Evolutionary conservation across 2,113 vertebrate species (phyloP), one percentile per base, ranked within the genome.

Genomic region (Pelecanoides urinatrix): DNA sequence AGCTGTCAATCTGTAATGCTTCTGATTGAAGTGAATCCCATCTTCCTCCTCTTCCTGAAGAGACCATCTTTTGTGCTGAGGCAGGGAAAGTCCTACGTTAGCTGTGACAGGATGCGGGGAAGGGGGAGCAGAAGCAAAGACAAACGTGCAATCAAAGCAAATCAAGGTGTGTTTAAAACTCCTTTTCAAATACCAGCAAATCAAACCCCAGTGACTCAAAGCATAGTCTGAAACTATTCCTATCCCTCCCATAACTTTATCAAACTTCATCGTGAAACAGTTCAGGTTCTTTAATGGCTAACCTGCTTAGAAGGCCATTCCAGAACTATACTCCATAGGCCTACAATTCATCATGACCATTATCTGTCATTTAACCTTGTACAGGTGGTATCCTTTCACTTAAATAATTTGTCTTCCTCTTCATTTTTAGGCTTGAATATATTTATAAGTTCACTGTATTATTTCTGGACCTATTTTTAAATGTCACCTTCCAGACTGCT

Each of bases 391-490:
- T 94, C 66, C 66, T 92, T 92, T 42, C 42, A 55, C 59, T 90
- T 91, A 55, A 94, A 91, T 91, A 67, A 87, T 94, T 74, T 53
- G 53, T 91, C 17, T 66, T 89, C 55, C 76, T 81, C 70, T 85
- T 93, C 77, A 67, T 95, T 94, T 94, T 92, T 93, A 63, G 55
- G 44, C 70, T 81, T 93, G 90, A 94, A 95, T 96, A 87, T 94
- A 95, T 96, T 96, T 92, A 94, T 94, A 97, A 94, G 85, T 72
- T 94, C 90, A 34, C 66, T 22, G 56, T 82, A 82, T 95, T 94
- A 93, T 88, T 95, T 94, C 94, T 88, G 85, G 78, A 30, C 66
- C 90, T 94, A 72, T 94, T 92, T 93, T 93, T 90, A 94, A 88
- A 68, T 92, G 88, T 92, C 92, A 44, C 74, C 20, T 93, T 68